Percentiles rank a stretch among this genome's conserved stretches.
phyloP scores from a whole-genome alignment of 1,140 invertebrate genomes.

The Trachymyrmex septentrionalis region DNA sequence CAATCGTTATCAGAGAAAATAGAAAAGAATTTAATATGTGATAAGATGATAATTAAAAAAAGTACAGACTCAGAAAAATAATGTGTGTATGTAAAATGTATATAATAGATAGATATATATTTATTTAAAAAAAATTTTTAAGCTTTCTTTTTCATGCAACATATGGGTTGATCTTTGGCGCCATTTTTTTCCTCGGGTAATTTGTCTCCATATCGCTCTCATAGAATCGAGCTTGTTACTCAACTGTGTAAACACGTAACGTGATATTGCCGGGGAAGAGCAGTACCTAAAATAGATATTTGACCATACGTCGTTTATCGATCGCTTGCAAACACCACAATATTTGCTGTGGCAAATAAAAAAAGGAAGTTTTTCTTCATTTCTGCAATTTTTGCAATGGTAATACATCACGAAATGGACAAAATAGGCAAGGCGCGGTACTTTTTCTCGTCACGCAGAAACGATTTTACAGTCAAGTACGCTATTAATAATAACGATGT shows the following conservation, averaged over 20 bases:
- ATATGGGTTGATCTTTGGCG: not conserved
- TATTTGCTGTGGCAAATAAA: conserved; percentile 16
- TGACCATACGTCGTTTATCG: conserved; percentile 20
- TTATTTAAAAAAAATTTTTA: not conserved
- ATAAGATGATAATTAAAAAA: not conserved
- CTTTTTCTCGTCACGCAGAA: not conserved
- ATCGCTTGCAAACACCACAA: not conserved
- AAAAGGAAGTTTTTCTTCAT: not conserved
- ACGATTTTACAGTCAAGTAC: conserved; percentile 3
- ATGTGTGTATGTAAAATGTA: not conserved
- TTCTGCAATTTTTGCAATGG: not conserved
- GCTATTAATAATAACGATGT: conserved; percentile 42
- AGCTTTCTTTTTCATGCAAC: not conserved
- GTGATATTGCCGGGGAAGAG: conserved; percentile 13
- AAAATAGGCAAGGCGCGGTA: not conserved
- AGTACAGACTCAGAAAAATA: not conserved
- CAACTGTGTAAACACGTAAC: conserved; percentile 42
- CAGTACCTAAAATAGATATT: conserved; percentile 36
- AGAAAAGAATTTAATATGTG: not conserved
- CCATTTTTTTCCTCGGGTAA: not conserved
- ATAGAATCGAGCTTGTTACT: conserved; percentile 8
- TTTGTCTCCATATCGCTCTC: conserved; percentile 27
- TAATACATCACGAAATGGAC: not conserved
- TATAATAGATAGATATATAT: not conserved
- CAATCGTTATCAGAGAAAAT: not conserved